Evolutionary conservation across 2,888 invertebrate genomes (phyloP).

Genomic region (Antitype chi): DNA sequence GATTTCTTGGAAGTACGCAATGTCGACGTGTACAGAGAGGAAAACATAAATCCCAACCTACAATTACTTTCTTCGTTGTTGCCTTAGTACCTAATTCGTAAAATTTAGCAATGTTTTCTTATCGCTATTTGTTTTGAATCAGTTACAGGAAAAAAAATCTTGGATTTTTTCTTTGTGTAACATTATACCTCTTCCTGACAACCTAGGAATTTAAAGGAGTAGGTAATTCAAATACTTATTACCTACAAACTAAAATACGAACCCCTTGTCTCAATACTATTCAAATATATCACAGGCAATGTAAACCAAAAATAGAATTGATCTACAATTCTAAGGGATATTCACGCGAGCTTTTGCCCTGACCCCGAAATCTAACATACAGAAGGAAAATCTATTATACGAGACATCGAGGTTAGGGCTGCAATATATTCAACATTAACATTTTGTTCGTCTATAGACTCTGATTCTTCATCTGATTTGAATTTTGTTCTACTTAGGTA

Average conservation of each 20-base stretch:
- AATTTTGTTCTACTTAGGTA: conserved; percentile 28
- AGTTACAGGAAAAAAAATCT: background rate
- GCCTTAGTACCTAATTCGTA: background rate
- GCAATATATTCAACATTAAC: conserved; percentile 53
- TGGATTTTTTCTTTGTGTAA: no score
- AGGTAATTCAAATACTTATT: background rate
- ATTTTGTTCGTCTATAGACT: conserved; percentile 32
- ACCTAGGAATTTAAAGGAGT: background rate
- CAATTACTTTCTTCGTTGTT: conserved; percentile 6
- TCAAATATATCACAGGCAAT: conserved; percentile 12
- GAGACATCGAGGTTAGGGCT: conserved; percentile 44
- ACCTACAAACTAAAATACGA: background rate
- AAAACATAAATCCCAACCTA: conserved; percentile 23
- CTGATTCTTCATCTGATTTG: conserved; percentile 37
- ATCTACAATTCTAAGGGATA: conserved; percentile 28
- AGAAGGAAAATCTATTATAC: conserved; percentile 48
- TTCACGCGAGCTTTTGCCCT: conserved; percentile 18
- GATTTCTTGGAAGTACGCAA: conserved; percentile 32
- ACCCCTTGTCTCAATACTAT: background rate
- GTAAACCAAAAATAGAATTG: conserved; percentile 22
- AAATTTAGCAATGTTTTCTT: background rate
- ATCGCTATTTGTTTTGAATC: background rate
- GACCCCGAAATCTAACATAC: conserved; percentile 35
- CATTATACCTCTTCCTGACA: background rate
- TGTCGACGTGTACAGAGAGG: background rate